Percentiles rank a stretch among this genome's conserved stretches.
phyloP scores from a whole-genome alignment of 2,888 invertebrate species.

The Dendrolimus houi region DNA sequence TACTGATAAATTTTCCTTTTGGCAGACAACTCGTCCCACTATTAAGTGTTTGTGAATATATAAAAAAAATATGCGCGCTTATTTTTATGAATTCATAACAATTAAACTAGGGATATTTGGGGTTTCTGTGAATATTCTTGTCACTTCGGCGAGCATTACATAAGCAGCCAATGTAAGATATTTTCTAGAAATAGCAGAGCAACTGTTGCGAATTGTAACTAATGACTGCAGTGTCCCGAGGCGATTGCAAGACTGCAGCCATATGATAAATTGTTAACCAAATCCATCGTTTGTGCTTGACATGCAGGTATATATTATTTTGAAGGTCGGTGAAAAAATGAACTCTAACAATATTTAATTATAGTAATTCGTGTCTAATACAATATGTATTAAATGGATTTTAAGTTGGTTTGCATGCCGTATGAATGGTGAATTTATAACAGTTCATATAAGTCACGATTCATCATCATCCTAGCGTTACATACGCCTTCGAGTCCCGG shows the following conservation, averaged over 20 bases:
- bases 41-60: too few species aligned
- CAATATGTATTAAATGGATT: neutral
- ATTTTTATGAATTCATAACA: too few species aligned
- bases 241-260: conserved; percentile 39
- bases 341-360: conserved; percentile 11
- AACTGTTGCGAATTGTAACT: conserved; percentile 59
- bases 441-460: too few species aligned
- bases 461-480: too few species aligned
- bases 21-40: conserved; percentile 4
- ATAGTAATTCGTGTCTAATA: neutral
- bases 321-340: conserved; percentile 6
- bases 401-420: too few species aligned
- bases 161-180: conserved; percentile 25
- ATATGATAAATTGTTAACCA: conserved; percentile 48
- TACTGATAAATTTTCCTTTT: too few species aligned
- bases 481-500: too few species aligned
- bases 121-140: too few species aligned
- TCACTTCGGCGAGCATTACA: neutral
- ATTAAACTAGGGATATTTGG: too few species aligned
- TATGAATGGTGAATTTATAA: too few species aligned
- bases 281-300: conserved; percentile 40
- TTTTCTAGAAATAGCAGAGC: conserved; percentile 46
- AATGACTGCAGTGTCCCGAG: conserved; percentile 45
- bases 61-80: too few species aligned
- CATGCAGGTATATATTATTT: conserved; percentile 34